Evolutionary conservation across 2,888 invertebrate genomes (phyloP).

Genomic region (Brenthis ino): DNA sequence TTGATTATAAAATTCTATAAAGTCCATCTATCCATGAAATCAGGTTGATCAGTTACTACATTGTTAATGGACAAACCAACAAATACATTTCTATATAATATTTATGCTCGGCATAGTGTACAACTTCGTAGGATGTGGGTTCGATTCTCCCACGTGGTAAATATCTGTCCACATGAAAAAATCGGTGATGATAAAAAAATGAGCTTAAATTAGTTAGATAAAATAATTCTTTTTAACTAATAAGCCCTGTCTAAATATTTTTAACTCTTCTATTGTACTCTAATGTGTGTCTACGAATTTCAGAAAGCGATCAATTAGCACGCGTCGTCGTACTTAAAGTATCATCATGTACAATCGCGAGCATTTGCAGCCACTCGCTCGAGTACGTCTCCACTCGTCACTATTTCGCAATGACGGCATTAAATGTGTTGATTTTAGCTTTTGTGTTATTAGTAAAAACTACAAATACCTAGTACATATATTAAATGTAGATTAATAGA

Average conservation of each 20-base stretch:
- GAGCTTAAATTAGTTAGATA: not conserved
- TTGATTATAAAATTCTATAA: too few species aligned
- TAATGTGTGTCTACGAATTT: slow-evolving; percentile 54
- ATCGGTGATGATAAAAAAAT: too few species aligned
- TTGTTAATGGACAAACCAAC: too few species aligned
- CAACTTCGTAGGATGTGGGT: too few species aligned
- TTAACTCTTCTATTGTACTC: slow-evolving; percentile 30
- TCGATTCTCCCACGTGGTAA: too few species aligned
- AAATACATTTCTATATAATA: too few species aligned
- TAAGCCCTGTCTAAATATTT: slow-evolving; percentile 26
- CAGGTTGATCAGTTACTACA: too few species aligned
- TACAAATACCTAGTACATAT: not conserved
- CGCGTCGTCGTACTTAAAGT: slow-evolving; percentile 55
- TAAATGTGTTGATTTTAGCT: slow-evolving; percentile 8
- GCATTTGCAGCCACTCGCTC: slow-evolving; percentile 26
- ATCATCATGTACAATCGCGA: slow-evolving; percentile 44
- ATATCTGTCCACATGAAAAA: too few species aligned
- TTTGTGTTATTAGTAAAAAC: not conserved
- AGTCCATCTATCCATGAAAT: too few species aligned
- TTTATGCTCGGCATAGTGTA: too few species aligned
- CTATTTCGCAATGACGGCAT: slow-evolving; percentile 3
- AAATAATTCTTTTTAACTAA: not conserved
- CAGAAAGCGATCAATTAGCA: slow-evolving; percentile 59
- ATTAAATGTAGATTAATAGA: not conserved
- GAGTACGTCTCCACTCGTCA: slow-evolving; percentile 6